Percentiles rank a stretch among this genome's conserved stretches.
Conservation (phyloP, 2,113 vertebrate species). For the Helogale parvula region DNA sequence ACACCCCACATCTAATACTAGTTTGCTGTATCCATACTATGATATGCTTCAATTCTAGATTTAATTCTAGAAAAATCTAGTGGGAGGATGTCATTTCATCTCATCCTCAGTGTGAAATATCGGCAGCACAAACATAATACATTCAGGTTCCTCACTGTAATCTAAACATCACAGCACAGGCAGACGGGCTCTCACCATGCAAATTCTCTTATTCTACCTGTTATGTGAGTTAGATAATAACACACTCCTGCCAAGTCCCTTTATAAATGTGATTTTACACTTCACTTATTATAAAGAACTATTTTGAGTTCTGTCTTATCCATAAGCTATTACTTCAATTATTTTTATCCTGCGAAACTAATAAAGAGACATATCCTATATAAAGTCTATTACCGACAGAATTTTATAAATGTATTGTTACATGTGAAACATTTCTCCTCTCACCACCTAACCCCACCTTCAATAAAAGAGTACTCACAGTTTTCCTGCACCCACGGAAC, state of each 20-base stretch:
- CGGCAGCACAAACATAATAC: background rate
- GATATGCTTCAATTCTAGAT: constrained; percentile 53
- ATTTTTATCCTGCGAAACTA: background rate
- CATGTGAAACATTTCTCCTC: background rate
- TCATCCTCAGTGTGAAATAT: constrained; percentile 41
- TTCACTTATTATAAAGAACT: background rate
- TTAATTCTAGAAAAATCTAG: constrained; percentile 47
- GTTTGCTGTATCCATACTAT: constrained; percentile 69
- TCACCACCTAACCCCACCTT: background rate
- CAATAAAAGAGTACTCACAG: background rate
- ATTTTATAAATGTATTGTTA: background rate
- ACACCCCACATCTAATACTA: constrained; percentile 65
- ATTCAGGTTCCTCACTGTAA: constrained; percentile 54
- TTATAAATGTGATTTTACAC: background rate
- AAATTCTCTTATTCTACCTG: background rate
- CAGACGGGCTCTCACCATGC: background rate
- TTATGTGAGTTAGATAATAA: background rate
- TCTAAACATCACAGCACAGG: constrained; percentile 49
- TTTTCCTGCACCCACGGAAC: background rate
- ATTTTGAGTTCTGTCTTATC: background rate
- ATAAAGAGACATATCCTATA: background rate
- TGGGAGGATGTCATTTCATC: constrained; percentile 33
- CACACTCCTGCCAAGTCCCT: background rate
- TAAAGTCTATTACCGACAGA: background rate
- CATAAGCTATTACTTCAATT: background rate